Base-by-base conservation (phyloP, 1,140 invertebrate genomes). In the Diachasmimorpha longicaudata region DNA sequence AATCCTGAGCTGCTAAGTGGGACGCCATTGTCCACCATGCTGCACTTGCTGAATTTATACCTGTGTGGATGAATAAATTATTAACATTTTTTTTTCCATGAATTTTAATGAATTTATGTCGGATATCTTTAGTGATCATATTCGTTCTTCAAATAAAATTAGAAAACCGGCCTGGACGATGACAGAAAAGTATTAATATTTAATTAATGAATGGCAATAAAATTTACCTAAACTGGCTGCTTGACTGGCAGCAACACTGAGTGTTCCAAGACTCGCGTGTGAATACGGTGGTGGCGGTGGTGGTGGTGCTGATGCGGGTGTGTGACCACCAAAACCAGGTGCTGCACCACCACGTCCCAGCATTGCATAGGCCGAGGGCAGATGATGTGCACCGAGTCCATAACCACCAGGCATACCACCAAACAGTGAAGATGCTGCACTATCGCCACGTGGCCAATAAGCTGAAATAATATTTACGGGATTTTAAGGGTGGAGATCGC, bases 1-100 rank as follows among this genome's bases (percentile, higher is more conserved):
- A 96, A 83, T 96, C 95, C 84, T 96, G 95, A 4, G 95, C 94
- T 14, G 95, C 95, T 74, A 96, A 86, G 81, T 96, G 95, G 36
- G 93, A 94, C 23, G 95, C 94, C 94, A 96, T 95, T 23, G 93
- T 94, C 94, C 94, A 96, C 95, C 95, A 96, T 75, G 94, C 93
- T 79, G 93, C 93, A 87, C 93, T 94, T 91, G 89, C 73, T 85
- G 88, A 80, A 81, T 87, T 89, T 46, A 89, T 89, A 77, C 86
- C 86, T 88, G 71, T 23, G 23, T 48, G 70, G 19, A 42, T 10
- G 19, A 58, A 19, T 21, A 6, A 58, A n/a, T 58, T 58, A 16
- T 4, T 21, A 58, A 58, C 4, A 21, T n/a, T n/a, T n/a, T n/a
- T n/a, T n/a, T n/a, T n/a, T n/a, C 16, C n/a, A 6, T 3, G 2